Conservation (phyloP, 2,113 vertebrate genomes). For the Hucho hucho region DNA sequence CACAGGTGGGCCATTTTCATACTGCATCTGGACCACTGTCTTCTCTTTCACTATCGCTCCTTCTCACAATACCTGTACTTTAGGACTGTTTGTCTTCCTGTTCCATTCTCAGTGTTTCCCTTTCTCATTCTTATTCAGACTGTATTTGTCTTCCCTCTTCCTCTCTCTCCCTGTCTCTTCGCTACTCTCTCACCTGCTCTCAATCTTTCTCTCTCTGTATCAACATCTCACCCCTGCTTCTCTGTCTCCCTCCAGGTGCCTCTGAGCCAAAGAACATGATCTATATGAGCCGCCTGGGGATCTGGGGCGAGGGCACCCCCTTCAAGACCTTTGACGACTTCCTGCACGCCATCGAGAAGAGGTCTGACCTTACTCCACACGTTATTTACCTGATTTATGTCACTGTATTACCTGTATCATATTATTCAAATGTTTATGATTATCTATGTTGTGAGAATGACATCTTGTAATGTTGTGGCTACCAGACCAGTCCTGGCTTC, state of each 20-base stretch:
- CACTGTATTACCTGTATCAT: background rate
- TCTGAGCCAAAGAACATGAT: conserved; percentile 99
- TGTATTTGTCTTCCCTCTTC: background rate
- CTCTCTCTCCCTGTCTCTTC: background rate
- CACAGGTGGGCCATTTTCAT: conserved; percentile 77
- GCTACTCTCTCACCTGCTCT: background rate
- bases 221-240: background rate
- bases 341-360: conserved; percentile 94
- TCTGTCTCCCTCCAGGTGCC: conserved; percentile 77
- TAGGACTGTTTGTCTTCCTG: background rate
- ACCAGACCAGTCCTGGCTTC: too few relatives aligned
- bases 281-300: conserved; percentile 98
- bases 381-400: background rate
- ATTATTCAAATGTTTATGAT: too few relatives aligned
- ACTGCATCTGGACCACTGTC: background rate
- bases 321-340: conserved; percentile 95
- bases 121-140: background rate
- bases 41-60: too few relatives aligned
- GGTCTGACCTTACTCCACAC: conserved; percentile 69
- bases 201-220: background rate
- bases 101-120: background rate
- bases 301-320: conserved; percentile 96
- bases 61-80: too few relatives aligned
- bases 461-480: too few relatives aligned
- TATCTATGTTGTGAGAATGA: too few relatives aligned